A percentile compares a stretch with the other conserved stretches of the same genome.
Conservation (phyloP, 2,797 vertebrate genomes). For the Apodemus agrarius region DNA sequence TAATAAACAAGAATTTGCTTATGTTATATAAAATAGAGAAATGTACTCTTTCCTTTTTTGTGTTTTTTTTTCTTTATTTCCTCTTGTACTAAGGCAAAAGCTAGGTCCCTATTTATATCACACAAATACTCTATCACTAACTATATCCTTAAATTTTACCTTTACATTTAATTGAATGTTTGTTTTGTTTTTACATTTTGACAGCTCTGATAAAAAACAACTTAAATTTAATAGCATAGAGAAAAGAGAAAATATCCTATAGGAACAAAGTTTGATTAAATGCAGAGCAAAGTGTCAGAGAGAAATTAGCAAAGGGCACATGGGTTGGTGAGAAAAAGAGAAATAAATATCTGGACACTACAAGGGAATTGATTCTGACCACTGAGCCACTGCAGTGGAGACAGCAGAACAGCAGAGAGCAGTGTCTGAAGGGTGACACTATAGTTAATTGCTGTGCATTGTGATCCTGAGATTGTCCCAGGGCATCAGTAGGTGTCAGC, state of each 20-base stretch:
- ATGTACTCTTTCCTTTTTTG: not conserved
- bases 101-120: not conserved
- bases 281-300: not conserved
- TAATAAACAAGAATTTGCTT: not conserved
- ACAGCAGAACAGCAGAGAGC: not conserved
- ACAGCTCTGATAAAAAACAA: not conserved
- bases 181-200: not conserved
- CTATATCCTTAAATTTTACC: not conserved
- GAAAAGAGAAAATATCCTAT: not conserved
- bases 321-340: not conserved
- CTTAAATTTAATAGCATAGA: not conserved
- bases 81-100: not conserved
- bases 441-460: not conserved
- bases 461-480: not conserved
- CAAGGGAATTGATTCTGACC: not conserved
- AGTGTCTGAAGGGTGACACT: not conserved
- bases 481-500: not conserved
- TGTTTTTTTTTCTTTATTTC: not conserved
- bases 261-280: not conserved
- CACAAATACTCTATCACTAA: not conserved
- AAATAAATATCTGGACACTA: not conserved
- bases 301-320: not conserved
- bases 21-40: not conserved
- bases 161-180: not conserved
- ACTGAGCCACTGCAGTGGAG: too few relatives aligned